A percentile compares a stretch with the other conserved stretches of the same genome.
phyloP scores from a whole-genome alignment of 2,797 vertebrate genomes.

The Rhadinocentrus ornatus region DNA sequence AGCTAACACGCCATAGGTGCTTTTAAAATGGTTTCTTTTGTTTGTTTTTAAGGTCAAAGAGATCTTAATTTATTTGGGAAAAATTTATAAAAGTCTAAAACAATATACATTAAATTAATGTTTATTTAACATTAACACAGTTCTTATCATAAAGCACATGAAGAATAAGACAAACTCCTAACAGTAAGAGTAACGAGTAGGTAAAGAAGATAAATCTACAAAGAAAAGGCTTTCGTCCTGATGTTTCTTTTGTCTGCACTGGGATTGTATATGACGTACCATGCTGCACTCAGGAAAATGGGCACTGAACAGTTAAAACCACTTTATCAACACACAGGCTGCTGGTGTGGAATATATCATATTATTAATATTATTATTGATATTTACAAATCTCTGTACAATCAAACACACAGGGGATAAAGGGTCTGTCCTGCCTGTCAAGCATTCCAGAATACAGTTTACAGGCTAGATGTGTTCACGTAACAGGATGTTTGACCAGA shows the following conservation, averaged over 20 bases:
- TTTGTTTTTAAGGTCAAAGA: slow-evolving; percentile 6
- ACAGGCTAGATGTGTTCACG: slow-evolving; percentile 47
- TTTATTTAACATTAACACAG: slow-evolving; percentile 1
- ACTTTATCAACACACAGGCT: slow-evolving; percentile 67
- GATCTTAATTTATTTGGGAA: background rate
- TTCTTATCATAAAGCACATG: slow-evolving; percentile 9
- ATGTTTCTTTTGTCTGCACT: slow-evolving; percentile 49
- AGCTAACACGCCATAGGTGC: background rate
- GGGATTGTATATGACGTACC: slow-evolving; percentile 23
- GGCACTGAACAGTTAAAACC: slow-evolving; percentile 50
- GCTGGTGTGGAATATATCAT: slow-evolving; percentile 79
- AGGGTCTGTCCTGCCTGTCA: slow-evolving; percentile 56
- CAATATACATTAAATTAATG: background rate
- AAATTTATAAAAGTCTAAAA: background rate
- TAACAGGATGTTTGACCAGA: slow-evolving; percentile 50
- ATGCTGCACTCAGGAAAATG: slow-evolving; percentile 44
- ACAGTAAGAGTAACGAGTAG: background rate
- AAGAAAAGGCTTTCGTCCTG: slow-evolving; percentile 15
- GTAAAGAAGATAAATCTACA: slow-evolving; percentile 4
- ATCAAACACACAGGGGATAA: slow-evolving; percentile 68
- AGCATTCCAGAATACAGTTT: slow-evolving; percentile 60
- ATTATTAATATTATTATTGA: slow-evolving; percentile 67
- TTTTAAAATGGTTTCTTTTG: background rate
- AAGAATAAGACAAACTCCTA: slow-evolving; percentile 2
- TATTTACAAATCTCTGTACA: slow-evolving; percentile 80